phyloP scores from a whole-genome alignment of 2,113 vertebrate species.

The Nasalis larvatus region DNA sequence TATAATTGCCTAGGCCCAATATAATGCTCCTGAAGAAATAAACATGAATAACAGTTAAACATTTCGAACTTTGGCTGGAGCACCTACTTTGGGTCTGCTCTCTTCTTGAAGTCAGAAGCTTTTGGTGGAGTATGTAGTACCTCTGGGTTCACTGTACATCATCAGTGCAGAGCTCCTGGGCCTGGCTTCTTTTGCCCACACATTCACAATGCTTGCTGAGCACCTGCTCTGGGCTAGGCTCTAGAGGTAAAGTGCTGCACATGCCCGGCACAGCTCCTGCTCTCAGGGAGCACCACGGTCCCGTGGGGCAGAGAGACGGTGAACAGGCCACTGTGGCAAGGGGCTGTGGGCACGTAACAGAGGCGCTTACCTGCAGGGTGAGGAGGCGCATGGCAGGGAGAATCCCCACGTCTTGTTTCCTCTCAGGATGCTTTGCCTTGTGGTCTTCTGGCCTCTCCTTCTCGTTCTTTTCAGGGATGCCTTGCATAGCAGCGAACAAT shows the following conservation, averaged over 20 bases:
- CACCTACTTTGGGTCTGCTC: not conserved
- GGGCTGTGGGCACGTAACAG: fast-evolving
- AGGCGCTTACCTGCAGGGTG: not conserved
- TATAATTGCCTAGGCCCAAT: too few relatives aligned
- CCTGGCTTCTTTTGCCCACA: fast-evolving
- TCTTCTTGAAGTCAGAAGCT: not conserved
- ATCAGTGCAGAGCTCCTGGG: not conserved
- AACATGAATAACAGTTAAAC: not conserved
- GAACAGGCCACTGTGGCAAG: not conserved
- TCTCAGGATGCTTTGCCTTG: too few relatives aligned
- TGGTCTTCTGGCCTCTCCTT: not conserved
- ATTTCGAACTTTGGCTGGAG: too few relatives aligned
- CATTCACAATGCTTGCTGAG: not conserved
- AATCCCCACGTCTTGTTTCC: not conserved
- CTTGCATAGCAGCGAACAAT: not conserved
- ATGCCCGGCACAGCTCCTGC: fast-evolving
- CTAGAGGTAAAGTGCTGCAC: not conserved
- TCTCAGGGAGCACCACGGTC: not conserved
- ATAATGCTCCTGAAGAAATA: not conserved
- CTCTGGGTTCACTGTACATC: too few relatives aligned
- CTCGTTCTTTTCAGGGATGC: not conserved
- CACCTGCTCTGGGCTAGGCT: too few relatives aligned
- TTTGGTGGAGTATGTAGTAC: not conserved
- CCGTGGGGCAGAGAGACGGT: not conserved
- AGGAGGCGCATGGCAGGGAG: not conserved